These are phyloP conservation scores for Cephus spinipes DNA, from an alignment of 2,888 invertebrate species.

Conservation along the genomic window DNA sequence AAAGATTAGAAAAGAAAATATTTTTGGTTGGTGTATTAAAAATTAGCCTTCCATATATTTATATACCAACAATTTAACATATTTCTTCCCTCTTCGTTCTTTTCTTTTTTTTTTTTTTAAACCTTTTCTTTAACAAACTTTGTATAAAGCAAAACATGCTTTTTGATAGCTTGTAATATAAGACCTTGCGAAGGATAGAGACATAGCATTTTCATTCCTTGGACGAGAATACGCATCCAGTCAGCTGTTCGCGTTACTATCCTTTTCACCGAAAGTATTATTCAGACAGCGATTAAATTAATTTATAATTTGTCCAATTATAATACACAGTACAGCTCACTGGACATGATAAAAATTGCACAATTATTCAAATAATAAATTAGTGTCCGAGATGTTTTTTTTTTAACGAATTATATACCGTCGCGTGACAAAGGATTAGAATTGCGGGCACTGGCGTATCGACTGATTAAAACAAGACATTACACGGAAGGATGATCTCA, in stretches of 20 bases:
- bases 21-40: constrained; percentile 42
- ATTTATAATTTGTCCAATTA: neutral
- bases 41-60: constrained; percentile 52
- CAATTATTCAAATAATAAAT: neutral
- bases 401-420: constrained; percentile 24
- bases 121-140: constrained; percentile 44
- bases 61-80: constrained; percentile 53
- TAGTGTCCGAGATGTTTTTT: constrained; percentile 19
- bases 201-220: neutral
- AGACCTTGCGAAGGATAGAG: neutral
- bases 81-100: constrained; percentile 29
- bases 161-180: constrained; percentile 1
- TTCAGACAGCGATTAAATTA: neutral
- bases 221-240: neutral
- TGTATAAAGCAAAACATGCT: constrained; percentile 38
- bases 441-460: constrained; percentile 27
- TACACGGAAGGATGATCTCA: neutral
- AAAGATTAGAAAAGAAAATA: constrained; percentile 25
- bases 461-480: constrained; percentile 21
- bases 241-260: neutral
- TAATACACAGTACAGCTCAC: neutral
- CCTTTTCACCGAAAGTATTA: neutral
- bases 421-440: constrained; percentile 23
- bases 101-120: constrained; percentile 3
- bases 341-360: neutral